Evolutionary conservation across 2,797 vertebrate genomes (phyloP), one percentile per base, ranked within the genome.

Genomic region (Gymnoscopelus microlampas): DNA sequence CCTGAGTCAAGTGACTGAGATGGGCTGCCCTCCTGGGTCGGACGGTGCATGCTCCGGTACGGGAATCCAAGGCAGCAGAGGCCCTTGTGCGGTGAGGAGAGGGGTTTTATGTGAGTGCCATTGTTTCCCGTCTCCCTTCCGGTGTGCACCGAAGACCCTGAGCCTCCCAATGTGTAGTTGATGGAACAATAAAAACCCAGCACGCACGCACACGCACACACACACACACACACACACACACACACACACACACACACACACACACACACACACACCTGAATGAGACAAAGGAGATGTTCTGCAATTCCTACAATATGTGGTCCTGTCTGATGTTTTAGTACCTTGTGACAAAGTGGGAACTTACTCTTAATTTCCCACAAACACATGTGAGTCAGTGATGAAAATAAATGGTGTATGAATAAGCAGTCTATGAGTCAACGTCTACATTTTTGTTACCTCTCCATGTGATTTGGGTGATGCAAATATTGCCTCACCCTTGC

Each of bases 1-100:
- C 81, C 78, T 88, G 84, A 88, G 89, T 90, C 89, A 90, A 91
- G 88, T 91, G 88, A 90, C 88, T 90, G 80, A 89, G 85, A 89
- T 85, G 81, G 85, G 80, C 77, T 85, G 79, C 82, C 83, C 85
- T 83, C 70, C 39, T 69, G 85, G 81, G 83, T 82, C 77, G 14
- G 32, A 69, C 70, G 19, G 19, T 19, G 19, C 80, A 83, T 78
- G 80, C 80, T 80, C 84, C 74, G 83, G 72, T 82, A 78, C 7
- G 83, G 84, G 87, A 92, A 88, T 82, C 81, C 79, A 61, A 78
- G 71, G 75, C 76, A 62, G 83, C 35, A 35, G 51, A 77, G 85
- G 78, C 76, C 79, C 85, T 83, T 79, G 73, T 84, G 76, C 82
- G 76, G 83, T 78, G 76, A 88, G 67, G 70, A 79, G 81, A 78